A percentile compares a stretch with the other conserved stretches of the same genome.
Conservation (phyloP, 2,797 vertebrate genomes). For the Holocentrus rufus region DNA sequence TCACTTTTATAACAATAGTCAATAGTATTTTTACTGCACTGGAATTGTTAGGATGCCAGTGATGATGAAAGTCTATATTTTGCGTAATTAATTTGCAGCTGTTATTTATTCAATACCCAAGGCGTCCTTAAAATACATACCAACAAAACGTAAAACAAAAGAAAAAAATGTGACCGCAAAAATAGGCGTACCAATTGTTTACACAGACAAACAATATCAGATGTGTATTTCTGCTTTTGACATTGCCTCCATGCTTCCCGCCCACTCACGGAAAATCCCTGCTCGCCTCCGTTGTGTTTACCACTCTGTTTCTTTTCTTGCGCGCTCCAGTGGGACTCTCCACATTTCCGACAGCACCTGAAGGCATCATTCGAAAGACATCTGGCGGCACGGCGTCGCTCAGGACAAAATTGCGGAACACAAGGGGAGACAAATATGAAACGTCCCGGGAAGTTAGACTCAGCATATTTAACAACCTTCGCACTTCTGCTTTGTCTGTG, state of each 20-base stretch:
- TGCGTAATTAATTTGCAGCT: no score
- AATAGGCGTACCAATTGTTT: no score
- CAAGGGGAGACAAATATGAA: conserved; percentile 69
- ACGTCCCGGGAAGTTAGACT: conserved; percentile 30
- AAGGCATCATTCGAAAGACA: conserved; percentile 44
- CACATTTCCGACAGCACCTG: conserved; percentile 53
- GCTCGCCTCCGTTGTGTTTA: not conserved
- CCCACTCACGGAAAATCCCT: conserved; percentile 42
- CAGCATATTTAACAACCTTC: conserved; percentile 30
- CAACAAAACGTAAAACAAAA: no score
- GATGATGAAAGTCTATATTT: no score
- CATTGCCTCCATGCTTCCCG: conserved; percentile 25
- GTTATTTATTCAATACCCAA: no score
- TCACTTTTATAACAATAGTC: no score
- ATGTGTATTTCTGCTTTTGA: not conserved
- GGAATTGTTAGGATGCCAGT: no score
- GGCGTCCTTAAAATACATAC: no score
- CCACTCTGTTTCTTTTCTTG: not conserved
- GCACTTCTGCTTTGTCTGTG: conserved; percentile 54
- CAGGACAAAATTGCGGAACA: conserved; percentile 6
- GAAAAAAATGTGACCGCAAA: no score
- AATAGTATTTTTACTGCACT: no score
- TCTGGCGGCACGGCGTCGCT: conserved; percentile 20
- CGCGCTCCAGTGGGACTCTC: not conserved
- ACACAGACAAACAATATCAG: no score